Conservation (phyloP, 1,140 invertebrate species). For the Drosophila willistoni region DNA sequence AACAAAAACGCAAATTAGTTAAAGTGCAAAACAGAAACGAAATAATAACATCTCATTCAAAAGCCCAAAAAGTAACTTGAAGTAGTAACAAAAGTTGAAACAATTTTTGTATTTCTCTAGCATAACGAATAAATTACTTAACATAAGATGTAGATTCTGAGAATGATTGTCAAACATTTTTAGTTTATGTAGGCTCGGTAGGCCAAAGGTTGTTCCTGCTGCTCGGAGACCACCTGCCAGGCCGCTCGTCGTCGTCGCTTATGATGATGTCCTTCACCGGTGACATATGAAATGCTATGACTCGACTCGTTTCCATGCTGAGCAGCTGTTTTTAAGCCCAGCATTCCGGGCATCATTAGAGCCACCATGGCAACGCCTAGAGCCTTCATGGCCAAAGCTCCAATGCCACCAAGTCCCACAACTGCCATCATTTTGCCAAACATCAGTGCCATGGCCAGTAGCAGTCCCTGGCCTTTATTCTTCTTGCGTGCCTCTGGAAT, state of each 20-base stretch:
- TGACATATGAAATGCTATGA: slow-evolving; percentile 89
- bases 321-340: slow-evolving; percentile 89
- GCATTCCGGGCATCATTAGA: slow-evolving; percentile 88
- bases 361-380: slow-evolving; percentile 87
- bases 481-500: slow-evolving; percentile 85
- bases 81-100: slow-evolving; percentile 34
- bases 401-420: slow-evolving; percentile 88
- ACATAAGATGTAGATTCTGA: slow-evolving; percentile 22
- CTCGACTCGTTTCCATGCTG: slow-evolving; percentile 86
- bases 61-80: slow-evolving; percentile 26
- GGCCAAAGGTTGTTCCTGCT: slow-evolving; percentile 82
- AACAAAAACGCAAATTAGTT: no score
- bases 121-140: slow-evolving; percentile 65
- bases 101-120: slow-evolving; percentile 41
- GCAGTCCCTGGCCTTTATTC: slow-evolving; percentile 84
- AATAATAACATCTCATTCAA: no score
- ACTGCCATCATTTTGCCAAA: slow-evolving; percentile 90
- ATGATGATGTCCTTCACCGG: slow-evolving; percentile 86
- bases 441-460: slow-evolving; percentile 88
- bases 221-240: slow-evolving; percentile 37
- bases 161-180: slow-evolving; percentile 1
- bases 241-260: slow-evolving; percentile 78
- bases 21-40: no score
- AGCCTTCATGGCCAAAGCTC: slow-evolving; percentile 89
- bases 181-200: slow-evolving; percentile 85